Conservation (phyloP, 2,888 invertebrate genomes). For the Tolmerus cingulatus region DNA sequence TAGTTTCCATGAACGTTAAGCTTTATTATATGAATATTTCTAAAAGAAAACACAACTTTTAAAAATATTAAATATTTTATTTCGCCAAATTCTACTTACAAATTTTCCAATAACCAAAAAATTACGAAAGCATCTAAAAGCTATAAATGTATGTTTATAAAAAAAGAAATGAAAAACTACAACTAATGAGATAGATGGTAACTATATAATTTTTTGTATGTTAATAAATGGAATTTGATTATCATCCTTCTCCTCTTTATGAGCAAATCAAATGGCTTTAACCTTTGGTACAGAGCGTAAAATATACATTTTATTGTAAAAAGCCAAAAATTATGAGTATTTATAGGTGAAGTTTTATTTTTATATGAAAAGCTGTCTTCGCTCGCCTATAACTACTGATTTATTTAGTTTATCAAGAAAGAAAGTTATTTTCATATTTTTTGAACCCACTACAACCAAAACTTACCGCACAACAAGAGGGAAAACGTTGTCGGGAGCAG, state of each 20-base stretch:
- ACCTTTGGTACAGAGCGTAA: background rate
- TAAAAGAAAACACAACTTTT: background rate
- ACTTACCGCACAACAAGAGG: constrained; percentile 79
- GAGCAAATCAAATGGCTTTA: background rate
- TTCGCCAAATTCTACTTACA: constrained; percentile 6
- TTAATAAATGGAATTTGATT: background rate
- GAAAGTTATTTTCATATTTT: background rate
- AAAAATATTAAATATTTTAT: constrained; percentile 21
- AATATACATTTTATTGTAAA: background rate
- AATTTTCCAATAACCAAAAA: constrained; percentile 16
- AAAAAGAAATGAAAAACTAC: background rate
- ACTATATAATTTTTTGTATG: background rate
- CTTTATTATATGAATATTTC: background rate
- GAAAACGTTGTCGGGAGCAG: constrained; percentile 71
- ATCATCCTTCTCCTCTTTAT: background rate
- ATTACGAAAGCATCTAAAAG: background rate
- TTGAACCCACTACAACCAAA: background rate
- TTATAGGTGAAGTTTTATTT: constrained; percentile 14
- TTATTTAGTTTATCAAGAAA: background rate
- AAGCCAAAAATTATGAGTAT: background rate
- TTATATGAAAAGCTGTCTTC: background rate
- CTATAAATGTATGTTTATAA: background rate
- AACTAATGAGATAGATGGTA: constrained; percentile 6
- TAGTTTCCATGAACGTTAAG: background rate
- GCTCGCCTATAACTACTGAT: constrained; percentile 2